A percentile compares a stretch with the other conserved stretches of the same genome.
phyloP scores from a whole-genome alignment of 1,140 invertebrate genomes.

The Solen grandis region DNA sequence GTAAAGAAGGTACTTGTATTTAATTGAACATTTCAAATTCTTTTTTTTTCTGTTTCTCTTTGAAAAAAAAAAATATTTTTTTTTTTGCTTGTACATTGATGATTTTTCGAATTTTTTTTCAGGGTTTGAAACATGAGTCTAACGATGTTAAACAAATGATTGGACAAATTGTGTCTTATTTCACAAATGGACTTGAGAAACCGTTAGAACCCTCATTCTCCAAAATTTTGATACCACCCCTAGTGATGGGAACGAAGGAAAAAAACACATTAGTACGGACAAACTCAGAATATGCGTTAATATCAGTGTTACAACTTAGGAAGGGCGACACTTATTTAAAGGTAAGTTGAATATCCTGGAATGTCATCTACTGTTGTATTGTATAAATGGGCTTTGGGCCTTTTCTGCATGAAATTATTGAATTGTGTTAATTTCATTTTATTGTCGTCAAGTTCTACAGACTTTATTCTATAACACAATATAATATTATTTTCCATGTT shows the following conservation, averaged over 20 bases:
- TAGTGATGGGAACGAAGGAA: slow-evolving; percentile 98
- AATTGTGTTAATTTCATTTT: too few species aligned
- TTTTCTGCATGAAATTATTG: not conserved
- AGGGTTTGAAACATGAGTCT: slow-evolving; percentile 95
- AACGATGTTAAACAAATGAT: slow-evolving; percentile 97
- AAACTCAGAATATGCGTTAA: slow-evolving; percentile 94
- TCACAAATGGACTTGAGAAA: slow-evolving; percentile 48
- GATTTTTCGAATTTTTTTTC: slow-evolving; percentile 74
- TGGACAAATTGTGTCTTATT: slow-evolving; percentile 89
- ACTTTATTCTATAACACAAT: not conserved
- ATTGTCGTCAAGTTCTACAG: not conserved
- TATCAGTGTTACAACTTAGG: slow-evolving; percentile 90
- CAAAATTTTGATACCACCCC: slow-evolving; percentile 90
- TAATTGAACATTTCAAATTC: too few species aligned
- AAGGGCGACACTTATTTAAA: slow-evolving; percentile 88
- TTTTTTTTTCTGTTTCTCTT: too few species aligned
- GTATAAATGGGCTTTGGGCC: not conserved
- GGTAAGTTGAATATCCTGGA: slow-evolving; percentile 81
- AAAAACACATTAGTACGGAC: slow-evolving; percentile 97
- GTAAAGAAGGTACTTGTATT: too few species aligned
- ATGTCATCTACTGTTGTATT: not conserved
- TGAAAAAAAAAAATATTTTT: too few species aligned
- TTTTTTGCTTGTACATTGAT: too few species aligned
- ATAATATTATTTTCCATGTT: not conserved
- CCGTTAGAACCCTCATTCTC: slow-evolving; percentile 84